Evolutionary conservation across 2,888 invertebrate species (phyloP), one percentile per base, ranked within the genome.

Genomic region (Julus scanicus): DNA sequence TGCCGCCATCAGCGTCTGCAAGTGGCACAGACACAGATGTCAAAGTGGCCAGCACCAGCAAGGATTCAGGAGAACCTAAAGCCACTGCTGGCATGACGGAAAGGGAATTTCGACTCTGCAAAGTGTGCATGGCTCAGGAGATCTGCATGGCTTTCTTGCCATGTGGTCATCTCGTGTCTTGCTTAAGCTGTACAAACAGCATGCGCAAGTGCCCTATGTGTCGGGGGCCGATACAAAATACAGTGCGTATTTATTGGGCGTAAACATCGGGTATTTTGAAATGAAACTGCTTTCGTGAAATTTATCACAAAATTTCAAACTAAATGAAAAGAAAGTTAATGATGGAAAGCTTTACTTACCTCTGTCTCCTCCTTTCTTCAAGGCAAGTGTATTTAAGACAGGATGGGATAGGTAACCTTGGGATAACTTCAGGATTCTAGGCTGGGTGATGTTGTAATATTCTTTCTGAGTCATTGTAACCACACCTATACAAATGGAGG

Each of bases 91-190:
- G 80, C 37, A 3, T 37, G 11, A 94, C 95, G 91, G 92, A 98
- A 88, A 96, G 95, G 91, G 97, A 98, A 92, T 96, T 96, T 84
- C 94, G 96, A 88, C 93, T 96, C 89, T 98, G 98, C 92, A 98
- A 98, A 93, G 96, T 99, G 90, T 99, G 99, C 92, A 96, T 98
- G 95, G 98, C 98, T 92, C 94, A 94, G 90, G 98, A 98, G 93
- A 96, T 97, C 89, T 95, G 95, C 87, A 95, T 98, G 89, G 97
- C 98, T 89, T 98, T 98, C 93, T 93, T 98, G 90, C 98, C 98
- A 20, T 99, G 99, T 92, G 97, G 98, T 1, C 98, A 99, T 94
- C 94, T 98, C 90, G 96, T 97, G 89, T 96, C 97, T 89, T 98
- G 99, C 92, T 95, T 95, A 88, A 95, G 96, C 91, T 98, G 98